phyloP scores from a whole-genome alignment of 1,140 invertebrate species.

The Bombus cullumanus region DNA sequence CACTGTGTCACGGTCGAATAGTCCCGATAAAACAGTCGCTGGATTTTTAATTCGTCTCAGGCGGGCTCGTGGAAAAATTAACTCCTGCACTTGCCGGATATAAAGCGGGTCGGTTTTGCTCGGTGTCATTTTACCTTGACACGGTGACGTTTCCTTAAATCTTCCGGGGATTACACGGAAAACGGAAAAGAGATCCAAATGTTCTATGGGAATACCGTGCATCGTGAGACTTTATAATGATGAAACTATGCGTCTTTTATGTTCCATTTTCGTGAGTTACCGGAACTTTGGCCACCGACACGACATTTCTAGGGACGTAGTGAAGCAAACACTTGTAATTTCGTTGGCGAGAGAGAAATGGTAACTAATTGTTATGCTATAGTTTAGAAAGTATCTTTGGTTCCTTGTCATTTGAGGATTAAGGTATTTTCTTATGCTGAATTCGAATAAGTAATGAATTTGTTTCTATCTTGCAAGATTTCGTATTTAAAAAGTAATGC shows the following conservation, averaged over 20 bases:
- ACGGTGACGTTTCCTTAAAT: conserved; percentile 37
- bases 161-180: neutral
- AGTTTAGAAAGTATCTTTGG: neutral
- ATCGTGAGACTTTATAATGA: neutral
- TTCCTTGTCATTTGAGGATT: neutral
- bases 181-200: neutral
- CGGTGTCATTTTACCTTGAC: conserved; percentile 61
- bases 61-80: conserved; percentile 18
- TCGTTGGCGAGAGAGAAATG: neutral
- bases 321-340: neutral
- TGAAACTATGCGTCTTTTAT: neutral
- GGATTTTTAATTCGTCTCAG: conserved; percentile 1
- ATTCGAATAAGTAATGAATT: too few relatives aligned
- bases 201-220: neutral
- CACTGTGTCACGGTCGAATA: conserved; percentile 30
- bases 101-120: conserved; percentile 50
- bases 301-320: neutral
- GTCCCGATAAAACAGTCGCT: neutral
- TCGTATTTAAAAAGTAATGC: too few relatives aligned
- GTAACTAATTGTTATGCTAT: neutral
- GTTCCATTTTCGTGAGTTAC: neutral
- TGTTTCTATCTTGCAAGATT: too few relatives aligned
- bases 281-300: neutral
- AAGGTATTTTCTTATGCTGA: neutral
- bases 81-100: conserved; percentile 16